phyloP scores from a whole-genome alignment of 92 coral and sea anemone species.

The Phenganax subtilis region DNA sequence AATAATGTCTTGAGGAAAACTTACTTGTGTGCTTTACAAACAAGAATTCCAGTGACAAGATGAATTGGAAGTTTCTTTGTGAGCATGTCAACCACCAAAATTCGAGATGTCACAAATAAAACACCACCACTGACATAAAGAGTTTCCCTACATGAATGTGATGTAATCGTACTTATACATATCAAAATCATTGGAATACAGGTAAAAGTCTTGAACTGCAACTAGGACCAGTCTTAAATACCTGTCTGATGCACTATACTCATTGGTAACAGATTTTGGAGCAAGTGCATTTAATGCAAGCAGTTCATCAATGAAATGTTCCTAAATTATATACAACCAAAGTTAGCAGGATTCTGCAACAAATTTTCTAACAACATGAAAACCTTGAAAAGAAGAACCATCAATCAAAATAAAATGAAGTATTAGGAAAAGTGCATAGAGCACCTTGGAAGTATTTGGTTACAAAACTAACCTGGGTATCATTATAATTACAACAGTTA shows the following conservation, averaged over 20 bases:
- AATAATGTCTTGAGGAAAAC: neutral
- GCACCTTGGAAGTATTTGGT: no score
- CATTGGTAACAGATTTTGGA: conserved; percentile 75
- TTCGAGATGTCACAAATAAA: conserved; percentile 90
- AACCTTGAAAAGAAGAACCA: no score
- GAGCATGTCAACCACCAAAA: conserved; percentile 87
- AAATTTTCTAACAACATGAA: no score
- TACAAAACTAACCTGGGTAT: no score
- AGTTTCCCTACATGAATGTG: conserved; percentile 53
- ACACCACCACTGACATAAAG: conserved; percentile 87
- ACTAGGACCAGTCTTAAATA: neutral
- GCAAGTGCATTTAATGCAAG: conserved; percentile 56
- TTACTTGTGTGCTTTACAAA: conserved; percentile 91
- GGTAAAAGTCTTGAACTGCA: neutral
- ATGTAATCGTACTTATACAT: neutral
- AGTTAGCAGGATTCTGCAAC: no score
- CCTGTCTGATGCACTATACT: conserved; percentile 73
- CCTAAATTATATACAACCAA: conserved; percentile 34
- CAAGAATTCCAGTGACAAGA: conserved; percentile 85
- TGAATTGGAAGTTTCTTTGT: conserved; percentile 86
- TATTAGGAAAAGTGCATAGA: no score
- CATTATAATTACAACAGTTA: no score
- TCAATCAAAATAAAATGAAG: no score
- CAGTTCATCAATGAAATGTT: conserved; percentile 64
- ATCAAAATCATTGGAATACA: neutral